These are phyloP conservation scores for Nasua narica DNA, from an alignment of 2,797 vertebrate species.

Conservation along the genomic window DNA sequence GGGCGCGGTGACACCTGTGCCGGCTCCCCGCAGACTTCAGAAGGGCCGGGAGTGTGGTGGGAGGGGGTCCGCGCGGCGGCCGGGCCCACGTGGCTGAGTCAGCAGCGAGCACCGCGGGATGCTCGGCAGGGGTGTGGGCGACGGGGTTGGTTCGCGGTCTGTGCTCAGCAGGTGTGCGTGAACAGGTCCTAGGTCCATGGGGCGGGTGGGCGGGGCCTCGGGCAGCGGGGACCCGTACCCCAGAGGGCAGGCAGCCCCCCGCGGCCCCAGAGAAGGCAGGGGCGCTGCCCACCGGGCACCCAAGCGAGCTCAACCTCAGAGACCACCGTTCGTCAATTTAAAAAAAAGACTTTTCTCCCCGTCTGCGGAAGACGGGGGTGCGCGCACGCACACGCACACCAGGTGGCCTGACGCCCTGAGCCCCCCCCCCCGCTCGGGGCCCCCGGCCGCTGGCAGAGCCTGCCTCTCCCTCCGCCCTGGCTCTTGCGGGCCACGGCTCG, in stretches of 20 bases:
- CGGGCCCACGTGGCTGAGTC: neutral
- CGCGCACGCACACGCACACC: rapidly evolving
- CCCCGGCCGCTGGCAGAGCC: neutral
- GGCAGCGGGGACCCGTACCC: neutral
- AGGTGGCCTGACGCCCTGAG: neutral
- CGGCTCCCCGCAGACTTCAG: neutral
- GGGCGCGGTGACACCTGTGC: neutral
- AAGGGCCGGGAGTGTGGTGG: neutral
- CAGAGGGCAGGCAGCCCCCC: neutral
- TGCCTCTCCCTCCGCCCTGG: neutral
- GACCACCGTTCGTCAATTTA: neutral
- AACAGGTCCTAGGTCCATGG: rapidly evolving
- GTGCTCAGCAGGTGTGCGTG: neutral
- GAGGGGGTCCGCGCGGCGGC: neutral
- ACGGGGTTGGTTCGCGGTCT: rapidly evolving
- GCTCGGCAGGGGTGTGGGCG: neutral
- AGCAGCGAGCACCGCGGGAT: neutral
- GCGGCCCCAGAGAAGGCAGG: neutral
- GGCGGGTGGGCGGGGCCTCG: rapidly evolving
- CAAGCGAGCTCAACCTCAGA: neutral
- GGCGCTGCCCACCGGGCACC: neutral
- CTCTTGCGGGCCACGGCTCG: neutral
- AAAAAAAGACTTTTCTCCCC: neutral
- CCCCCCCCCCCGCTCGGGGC: neutral
- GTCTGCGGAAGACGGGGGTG: neutral